Base-by-base conservation (phyloP, 2,888 invertebrate genomes). In the Endomychus coccineus region DNA sequence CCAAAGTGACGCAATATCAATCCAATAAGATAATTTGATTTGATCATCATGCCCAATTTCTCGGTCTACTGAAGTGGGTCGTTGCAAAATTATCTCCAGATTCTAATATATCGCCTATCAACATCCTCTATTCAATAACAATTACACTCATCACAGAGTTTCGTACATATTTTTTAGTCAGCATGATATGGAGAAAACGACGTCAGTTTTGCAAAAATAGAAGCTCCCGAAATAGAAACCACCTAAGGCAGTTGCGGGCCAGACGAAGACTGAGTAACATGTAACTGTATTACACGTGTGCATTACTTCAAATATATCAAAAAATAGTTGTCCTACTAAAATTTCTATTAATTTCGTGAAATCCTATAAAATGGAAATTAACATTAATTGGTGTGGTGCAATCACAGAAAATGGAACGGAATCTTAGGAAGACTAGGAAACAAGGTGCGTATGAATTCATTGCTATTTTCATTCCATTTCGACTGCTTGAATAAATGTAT, bases 181-280 rank as follows among this genome's bases (percentile, higher is more conserved):
- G 21, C 21, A 10, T 10, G 27, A 9, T 25, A 7, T 25, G 27
- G 7, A 25, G 10, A 25, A 25, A n/a, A 6, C 27, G 39, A 48
- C 59, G 59, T 59, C 58, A 59, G 48, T 55, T 54, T 52, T 53
- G n/a, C 54, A 48, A 51, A 59, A 59, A 59, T 58, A 59, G 54
- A 43, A n/a, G 44, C 43, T 43, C 54, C 55, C 49, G 46, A 54
- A 55, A 56, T 56, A 56, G 51, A 33, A 34, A 36, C 43, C 31
- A 49, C 50, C 49, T 49, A 49, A 48, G 48, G 50, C 53, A 55
- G 57, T 54, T 45, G 52, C 48, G 46, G 46, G 52, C 53, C 52
- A 52, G 54, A 51, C 46, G 40, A 46, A 50, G 45, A 48, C 50
- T 51, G 56, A 55, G 50, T 42, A 58, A 52, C 56, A 55, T 49